phyloP scores from a whole-genome alignment of 2,797 vertebrate genomes.

The Netta rufina region DNA sequence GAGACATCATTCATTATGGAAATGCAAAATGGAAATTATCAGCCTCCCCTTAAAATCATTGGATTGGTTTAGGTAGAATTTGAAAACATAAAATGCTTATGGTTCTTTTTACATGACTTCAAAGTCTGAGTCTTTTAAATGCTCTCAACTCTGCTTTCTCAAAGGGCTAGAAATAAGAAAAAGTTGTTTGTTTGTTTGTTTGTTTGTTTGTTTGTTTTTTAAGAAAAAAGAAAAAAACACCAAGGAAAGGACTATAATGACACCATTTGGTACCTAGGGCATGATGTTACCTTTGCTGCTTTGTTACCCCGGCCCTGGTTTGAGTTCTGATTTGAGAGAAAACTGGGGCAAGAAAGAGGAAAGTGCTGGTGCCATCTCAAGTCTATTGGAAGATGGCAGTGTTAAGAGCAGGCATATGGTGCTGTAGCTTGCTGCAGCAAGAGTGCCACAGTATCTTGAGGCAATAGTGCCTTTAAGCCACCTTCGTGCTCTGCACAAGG shows the following conservation, averaged over 20 bases:
- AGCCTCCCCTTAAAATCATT: background rate
- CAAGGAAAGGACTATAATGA: background rate
- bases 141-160: background rate
- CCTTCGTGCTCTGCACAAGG: background rate
- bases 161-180: background rate
- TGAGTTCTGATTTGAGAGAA: background rate
- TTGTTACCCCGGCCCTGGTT: background rate
- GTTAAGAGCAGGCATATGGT: background rate
- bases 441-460: background rate
- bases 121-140: background rate
- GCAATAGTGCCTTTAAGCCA: background rate
- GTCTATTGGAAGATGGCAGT: background rate
- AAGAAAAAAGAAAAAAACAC: no score
- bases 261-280: background rate
- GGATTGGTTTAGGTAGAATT: background rate
- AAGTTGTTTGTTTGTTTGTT: no score
- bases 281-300: background rate
- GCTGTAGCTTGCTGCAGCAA: background rate
- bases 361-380: background rate
- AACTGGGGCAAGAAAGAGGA: background rate
- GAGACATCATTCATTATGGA: background rate
- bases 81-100: background rate
- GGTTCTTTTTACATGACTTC: background rate
- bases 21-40: background rate
- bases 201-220: no score